Conservation (phyloP, 2,797 vertebrate genomes). For the Hemitrygon akajei region DNA sequence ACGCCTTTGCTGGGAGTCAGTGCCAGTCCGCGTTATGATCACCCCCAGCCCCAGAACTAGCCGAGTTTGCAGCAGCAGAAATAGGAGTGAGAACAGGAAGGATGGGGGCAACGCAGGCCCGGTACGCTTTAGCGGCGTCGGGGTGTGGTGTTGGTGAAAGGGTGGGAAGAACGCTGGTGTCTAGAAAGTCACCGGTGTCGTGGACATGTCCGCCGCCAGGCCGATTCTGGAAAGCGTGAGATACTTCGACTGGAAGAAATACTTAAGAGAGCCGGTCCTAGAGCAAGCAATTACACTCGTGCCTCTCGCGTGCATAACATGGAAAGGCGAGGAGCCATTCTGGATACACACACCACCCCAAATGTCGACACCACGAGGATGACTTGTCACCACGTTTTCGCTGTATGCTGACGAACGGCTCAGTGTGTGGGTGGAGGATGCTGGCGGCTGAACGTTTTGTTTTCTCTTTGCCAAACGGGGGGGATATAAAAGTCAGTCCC, state of each 20-base stretch:
- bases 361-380: neutral
- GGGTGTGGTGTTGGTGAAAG: neutral
- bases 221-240: no score
- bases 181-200: no score
- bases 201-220: neutral
- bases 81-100: neutral
- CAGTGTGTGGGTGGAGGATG: constrained; percentile 21
- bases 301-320: neutral
- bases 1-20: neutral
- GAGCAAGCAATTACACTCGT: neutral
- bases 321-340: neutral
- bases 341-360: neutral
- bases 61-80: neutral
- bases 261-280: neutral
- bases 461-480: neutral
- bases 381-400: neutral
- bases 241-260: neutral
- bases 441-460: neutral
- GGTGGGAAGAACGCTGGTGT: no score
- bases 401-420: neutral
- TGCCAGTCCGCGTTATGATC: neutral
- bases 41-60: neutral
- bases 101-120: no score
- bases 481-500: neutral
- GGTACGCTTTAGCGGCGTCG: neutral